These are phyloP conservation scores for Aurelia sp. DNA, from an alignment of 30 jellyfish, hydroid and myxozoan genomes.

Conservation along the genomic window DNA sequence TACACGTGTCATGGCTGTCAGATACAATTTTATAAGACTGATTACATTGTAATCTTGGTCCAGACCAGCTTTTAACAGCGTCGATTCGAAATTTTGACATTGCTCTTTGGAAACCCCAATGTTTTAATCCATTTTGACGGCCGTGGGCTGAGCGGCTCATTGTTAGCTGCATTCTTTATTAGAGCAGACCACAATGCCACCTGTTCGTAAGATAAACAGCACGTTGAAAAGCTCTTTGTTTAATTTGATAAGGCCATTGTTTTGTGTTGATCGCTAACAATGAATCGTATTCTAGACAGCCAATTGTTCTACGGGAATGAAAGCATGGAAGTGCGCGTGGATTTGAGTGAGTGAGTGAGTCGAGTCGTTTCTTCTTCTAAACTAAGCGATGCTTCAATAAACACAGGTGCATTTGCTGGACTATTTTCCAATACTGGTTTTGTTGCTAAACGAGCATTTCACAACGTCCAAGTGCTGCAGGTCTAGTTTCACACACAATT, in stretches of 20 bases:
- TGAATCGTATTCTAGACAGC: conserved; percentile 62
- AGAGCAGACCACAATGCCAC: conserved; percentile 66
- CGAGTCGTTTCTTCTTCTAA: conserved; percentile 18
- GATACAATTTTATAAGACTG: too few relatives aligned
- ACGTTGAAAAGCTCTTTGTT: conserved; percentile 67
- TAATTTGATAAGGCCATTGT: conserved; percentile 68
- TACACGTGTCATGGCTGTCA: too few relatives aligned
- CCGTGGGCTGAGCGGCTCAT: background rate
- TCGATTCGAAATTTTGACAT: too few relatives aligned
- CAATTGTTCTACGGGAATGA: conserved; percentile 61
- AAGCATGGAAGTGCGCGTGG: conserved; percentile 78
- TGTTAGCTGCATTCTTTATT: conserved; percentile 1
- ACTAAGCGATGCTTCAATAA: conserved; percentile 45
- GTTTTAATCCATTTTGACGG: background rate
- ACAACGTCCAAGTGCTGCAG: conserved; percentile 10
- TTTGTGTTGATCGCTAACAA: conserved; percentile 70
- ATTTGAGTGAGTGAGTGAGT: conserved; percentile 14
- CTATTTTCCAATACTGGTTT: conserved; percentile 19
- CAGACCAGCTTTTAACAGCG: too few relatives aligned
- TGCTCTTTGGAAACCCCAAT: too few relatives aligned
- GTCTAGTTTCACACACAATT: background rate
- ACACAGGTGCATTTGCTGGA: conserved; percentile 61
- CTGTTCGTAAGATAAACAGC: conserved; percentile 69
- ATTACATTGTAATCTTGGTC: too few relatives aligned
- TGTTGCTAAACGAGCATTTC: conserved; percentile 6